A percentile compares a stretch with the other conserved stretches of the same genome.
Conservation (phyloP, 2,797 vertebrate species). For the Enteromius radiatus region DNA sequence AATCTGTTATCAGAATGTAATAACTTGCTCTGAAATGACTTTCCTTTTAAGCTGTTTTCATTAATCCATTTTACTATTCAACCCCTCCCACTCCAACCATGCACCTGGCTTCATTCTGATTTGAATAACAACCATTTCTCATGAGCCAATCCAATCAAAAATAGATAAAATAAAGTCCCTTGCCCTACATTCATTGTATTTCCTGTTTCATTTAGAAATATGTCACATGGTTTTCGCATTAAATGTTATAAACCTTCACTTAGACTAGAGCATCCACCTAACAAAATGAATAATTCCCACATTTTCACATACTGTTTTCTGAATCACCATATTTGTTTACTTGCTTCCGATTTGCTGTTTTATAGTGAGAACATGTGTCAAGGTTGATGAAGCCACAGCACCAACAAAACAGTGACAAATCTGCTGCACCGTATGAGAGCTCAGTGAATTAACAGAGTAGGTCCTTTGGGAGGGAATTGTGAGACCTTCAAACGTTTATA, state of each 20-base stretch:
- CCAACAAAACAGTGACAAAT: slow-evolving; percentile 32
- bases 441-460: slow-evolving; percentile 36
- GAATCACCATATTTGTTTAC: slow-evolving; percentile 24
- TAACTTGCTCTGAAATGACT: not conserved
- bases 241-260: not conserved
- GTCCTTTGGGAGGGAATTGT: slow-evolving; percentile 3
- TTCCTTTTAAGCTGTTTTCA: not conserved
- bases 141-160: slow-evolving; percentile 15
- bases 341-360: slow-evolving; percentile 19
- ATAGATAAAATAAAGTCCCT: not conserved
- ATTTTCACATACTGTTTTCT: not conserved
- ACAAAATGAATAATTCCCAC: not conserved
- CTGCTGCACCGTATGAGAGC: slow-evolving; percentile 26
- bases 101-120: not conserved
- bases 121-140: slow-evolving; percentile 12
- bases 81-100: not conserved
- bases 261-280: not conserved
- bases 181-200: not conserved
- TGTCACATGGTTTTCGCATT: not conserved
- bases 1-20: slow-evolving; percentile 6
- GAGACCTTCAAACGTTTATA: slow-evolving; percentile 15
- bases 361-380: not conserved
- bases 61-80: slow-evolving; percentile 11
- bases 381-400: slow-evolving; percentile 4
- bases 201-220: not conserved